Evolutionary conservation across 2,113 vertebrate species (phyloP).

Genomic region (Motacilla tschutschensis): DNA sequence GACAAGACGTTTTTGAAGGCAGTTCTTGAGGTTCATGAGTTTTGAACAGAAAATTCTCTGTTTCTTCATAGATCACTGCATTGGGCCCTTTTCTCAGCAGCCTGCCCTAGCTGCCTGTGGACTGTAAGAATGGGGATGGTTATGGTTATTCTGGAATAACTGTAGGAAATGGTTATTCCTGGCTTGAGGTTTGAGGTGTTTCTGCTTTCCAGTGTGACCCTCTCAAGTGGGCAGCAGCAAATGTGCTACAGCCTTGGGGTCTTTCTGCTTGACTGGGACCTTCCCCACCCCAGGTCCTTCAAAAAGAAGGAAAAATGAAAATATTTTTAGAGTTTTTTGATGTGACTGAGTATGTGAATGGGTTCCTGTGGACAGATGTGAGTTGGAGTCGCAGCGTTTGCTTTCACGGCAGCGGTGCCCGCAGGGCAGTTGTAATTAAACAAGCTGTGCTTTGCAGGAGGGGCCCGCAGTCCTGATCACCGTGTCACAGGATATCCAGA

Average conservation of each 20-base stretch:
- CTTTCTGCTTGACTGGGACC: not conserved
- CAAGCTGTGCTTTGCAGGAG: not conserved
- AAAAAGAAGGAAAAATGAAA: not conserved
- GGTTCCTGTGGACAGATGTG: not conserved
- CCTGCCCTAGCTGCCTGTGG: not conserved
- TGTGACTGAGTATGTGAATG: not conserved
- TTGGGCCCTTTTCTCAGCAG: not conserved
- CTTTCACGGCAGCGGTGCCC: rapidly evolving
- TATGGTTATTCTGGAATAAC: too few species aligned
- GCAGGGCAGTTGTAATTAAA: not conserved
- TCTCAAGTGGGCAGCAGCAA: not conserved
- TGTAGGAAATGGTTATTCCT: not conserved
- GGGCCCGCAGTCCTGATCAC: rapidly evolving
- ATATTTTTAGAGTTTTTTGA: not conserved
- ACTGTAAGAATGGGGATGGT: not conserved
- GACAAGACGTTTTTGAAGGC: not conserved
- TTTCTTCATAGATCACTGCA: rapidly evolving
- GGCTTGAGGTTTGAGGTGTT: not conserved
- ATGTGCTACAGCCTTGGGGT: not conserved
- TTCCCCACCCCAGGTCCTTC: not conserved
- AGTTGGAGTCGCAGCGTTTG: not conserved
- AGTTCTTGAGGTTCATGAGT: not conserved
- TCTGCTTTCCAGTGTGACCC: not conserved
- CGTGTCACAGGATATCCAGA: rapidly evolving
- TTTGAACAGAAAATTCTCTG: not conserved